A percentile compares a stretch with the other conserved stretches of the same genome.
Conservation (phyloP, 2,797 vertebrate genomes). For the Centroberyx gerrardi region DNA sequence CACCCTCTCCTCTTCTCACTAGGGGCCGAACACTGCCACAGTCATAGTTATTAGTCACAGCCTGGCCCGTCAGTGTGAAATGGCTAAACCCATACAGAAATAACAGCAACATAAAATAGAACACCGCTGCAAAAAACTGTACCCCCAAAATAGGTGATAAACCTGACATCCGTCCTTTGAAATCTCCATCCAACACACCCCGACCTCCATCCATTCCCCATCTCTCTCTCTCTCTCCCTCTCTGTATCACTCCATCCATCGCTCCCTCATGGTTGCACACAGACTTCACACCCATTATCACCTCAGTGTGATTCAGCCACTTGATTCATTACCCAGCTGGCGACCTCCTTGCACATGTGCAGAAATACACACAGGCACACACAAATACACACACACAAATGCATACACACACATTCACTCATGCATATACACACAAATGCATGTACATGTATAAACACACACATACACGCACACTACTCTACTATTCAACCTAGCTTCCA, state of each 20-base stretch:
- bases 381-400: constrained; percentile 7
- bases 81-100: constrained; percentile 51
- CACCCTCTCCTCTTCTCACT: constrained; percentile 53
- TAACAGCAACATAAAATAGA: constrained; percentile 29
- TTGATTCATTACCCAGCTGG: constrained; percentile 48
- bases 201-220: constrained; percentile 19
- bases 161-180: constrained; percentile 26
- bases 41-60: constrained; percentile 74
- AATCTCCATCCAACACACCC: constrained; percentile 8
- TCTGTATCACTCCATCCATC: not conserved
- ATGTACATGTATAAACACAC: not conserved
- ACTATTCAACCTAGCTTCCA: not conserved
- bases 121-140: constrained; percentile 11
- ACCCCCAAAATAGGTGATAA: constrained; percentile 1
- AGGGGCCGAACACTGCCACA: constrained; percentile 66
- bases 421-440: not conserved
- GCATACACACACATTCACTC: not conserved
- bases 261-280: constrained; percentile 30
- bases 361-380: constrained; percentile 7
- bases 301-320: constrained; percentile 43
- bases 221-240: constrained; percentile 16
- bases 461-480: not conserved
- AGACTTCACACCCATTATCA: constrained; percentile 55
- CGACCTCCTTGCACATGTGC: constrained; percentile 46
- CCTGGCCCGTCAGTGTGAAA: constrained; percentile 66